Evolutionary conservation across 2,113 vertebrate genomes (phyloP), one percentile per base, ranked within the genome.

Genomic region (Suncus etruscus): DNA sequence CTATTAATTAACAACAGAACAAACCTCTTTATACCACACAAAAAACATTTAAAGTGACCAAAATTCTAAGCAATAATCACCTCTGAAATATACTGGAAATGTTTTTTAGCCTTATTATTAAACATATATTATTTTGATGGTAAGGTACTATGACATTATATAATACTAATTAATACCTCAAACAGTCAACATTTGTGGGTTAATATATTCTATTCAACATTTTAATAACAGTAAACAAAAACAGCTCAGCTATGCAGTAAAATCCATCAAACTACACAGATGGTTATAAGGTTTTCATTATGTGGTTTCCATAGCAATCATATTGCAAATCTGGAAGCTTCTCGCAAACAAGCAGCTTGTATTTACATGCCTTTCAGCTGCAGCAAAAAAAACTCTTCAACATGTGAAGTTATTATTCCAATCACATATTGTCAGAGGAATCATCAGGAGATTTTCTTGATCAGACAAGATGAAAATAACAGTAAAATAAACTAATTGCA

Each of bases 261-360:
- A 97, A 98, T 97, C 96, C 94, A 97, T 96, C 97, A 98, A 97
- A 94, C 94, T 95, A 97, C 97, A 97, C 98, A 98, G 98, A 98
- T 98, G 98, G 98, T 97, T 98, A 94, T 97, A 97, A 94, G 96
- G 95, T 97, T 98, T 98, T 98, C 98, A 98, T 97, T 98, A 97
- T 97, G 97, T 97, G 96, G 98, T 98, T 98, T 98, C 98, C 98
- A 98, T 98, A 98, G 98, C 97, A 98, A 98, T 98, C 97, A 97
- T 97, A 98, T 90, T 97, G 97, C 96, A 98, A 98, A 98, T 97
- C 98, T 98, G 97, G 97, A 98, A 97, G 97, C 97, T 98, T 97
- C 97, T 97, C 97, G 97, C 97, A 98, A 98, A 98, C 96, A 98
- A 98, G 97, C 98, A 98, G 98, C 98, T 98, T 98, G 98, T 98